Conservation (phyloP, 2,888 invertebrate genomes). For the Caenorhabditis angaria region DNA sequence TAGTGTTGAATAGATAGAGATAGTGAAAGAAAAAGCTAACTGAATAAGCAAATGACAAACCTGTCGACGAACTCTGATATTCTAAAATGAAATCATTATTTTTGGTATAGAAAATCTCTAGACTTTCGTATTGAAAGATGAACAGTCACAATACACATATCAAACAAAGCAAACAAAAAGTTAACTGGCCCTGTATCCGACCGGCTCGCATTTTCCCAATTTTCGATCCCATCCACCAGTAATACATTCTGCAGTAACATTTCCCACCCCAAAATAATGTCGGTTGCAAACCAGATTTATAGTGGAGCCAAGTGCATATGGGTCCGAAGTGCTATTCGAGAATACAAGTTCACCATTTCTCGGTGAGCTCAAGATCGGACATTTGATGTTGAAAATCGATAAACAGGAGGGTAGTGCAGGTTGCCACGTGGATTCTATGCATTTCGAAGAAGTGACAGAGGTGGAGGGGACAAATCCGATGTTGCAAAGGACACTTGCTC, state of each 20-base stretch:
- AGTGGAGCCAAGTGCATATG: constrained; percentile 27
- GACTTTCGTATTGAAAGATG: too few species aligned
- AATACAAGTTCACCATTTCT: constrained; percentile 40
- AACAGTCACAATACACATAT: not conserved
- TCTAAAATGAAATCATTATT: constrained; percentile 6
- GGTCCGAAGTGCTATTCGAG: constrained; percentile 19
- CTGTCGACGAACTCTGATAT: constrained; percentile 21
- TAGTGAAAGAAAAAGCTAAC: not conserved
- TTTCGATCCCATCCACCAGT: constrained; percentile 40
- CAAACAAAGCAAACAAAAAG: not conserved
- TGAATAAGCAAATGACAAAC: constrained; percentile 16
- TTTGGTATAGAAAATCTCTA: not conserved
- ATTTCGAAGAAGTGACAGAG: constrained; percentile 24
- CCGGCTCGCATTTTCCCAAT: constrained; percentile 37
- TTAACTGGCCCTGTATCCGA: constrained; percentile 5
- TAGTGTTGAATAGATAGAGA: not conserved
- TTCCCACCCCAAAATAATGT: constrained; percentile 32
- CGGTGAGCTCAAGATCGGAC: constrained; percentile 32
- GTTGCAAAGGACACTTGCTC: constrained; percentile 45
- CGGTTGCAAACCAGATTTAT: constrained; percentile 34
- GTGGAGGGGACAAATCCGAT: constrained; percentile 39
- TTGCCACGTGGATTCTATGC: constrained; percentile 28
- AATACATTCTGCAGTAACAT: constrained; percentile 30
- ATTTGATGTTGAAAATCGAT: constrained; percentile 28
- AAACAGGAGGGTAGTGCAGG: constrained; percentile 35